phyloP scores from a whole-genome alignment of 2,797 vertebrate species.

The Micromesistius poutassou region DNA sequence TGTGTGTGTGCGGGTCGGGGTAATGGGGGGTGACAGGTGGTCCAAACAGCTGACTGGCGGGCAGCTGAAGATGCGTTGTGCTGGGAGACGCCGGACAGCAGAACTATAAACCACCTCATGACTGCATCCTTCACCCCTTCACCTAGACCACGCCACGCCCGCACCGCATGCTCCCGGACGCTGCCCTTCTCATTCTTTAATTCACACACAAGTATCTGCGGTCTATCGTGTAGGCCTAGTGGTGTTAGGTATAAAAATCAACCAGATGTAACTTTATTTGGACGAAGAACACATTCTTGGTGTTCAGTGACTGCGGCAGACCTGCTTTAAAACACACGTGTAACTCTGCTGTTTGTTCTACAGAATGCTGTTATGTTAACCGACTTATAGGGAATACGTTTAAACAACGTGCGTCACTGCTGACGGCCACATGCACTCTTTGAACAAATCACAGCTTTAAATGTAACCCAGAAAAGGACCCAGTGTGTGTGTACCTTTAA shows the following conservation, averaged over 20 bases:
- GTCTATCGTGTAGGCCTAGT: no score
- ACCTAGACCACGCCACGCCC: conserved; percentile 9
- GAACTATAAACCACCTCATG: conserved; percentile 17
- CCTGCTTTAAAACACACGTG: not conserved
- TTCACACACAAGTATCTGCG: no score
- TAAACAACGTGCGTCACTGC: not conserved
- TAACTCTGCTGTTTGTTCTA: no score
- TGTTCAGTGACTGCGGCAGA: not conserved
- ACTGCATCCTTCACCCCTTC: conserved; percentile 16
- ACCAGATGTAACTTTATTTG: not conserved
- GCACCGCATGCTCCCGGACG: not conserved
- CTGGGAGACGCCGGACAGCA: not conserved
- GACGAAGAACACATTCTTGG: not conserved
- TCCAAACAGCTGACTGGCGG: conserved; percentile 32
- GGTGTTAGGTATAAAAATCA: not conserved
- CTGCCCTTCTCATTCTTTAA: not conserved
- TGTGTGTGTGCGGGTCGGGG: conserved; percentile 8
- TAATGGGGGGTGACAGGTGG: conserved; percentile 39
- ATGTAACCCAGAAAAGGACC: not conserved
- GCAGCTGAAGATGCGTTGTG: conserved; percentile 1
- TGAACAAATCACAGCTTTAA: not conserved
- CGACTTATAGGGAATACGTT: not conserved
- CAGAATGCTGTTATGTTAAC: not conserved
- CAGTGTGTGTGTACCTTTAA: not conserved
- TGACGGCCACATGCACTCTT: not conserved